A percentile compares a stretch with the other conserved stretches of the same genome.
Evolutionary conservation across 1,140 invertebrate species (phyloP).

Genomic region (Odontomachus brunneus): DNA sequence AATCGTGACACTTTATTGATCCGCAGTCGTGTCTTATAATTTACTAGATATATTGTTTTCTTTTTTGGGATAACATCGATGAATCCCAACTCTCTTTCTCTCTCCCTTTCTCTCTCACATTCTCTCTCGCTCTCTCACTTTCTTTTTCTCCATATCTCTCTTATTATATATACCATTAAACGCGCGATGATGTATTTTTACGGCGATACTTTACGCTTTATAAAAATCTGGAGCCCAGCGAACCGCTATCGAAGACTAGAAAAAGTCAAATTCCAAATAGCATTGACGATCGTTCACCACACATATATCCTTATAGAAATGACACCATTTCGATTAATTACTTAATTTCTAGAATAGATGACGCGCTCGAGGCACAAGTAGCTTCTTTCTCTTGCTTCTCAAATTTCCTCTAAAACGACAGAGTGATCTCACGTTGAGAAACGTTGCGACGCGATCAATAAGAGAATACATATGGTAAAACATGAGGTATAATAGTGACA

Average conservation of each 20-base stretch:
- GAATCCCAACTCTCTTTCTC: conserved; percentile 7
- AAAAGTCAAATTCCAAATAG: conserved; percentile 61
- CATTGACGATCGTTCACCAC: conserved; percentile 62
- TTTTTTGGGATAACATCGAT: conserved; percentile 32
- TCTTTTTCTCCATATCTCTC: conserved; percentile 23
- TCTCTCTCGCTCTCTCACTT: neutral
- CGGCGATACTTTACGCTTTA: conserved; percentile 54
- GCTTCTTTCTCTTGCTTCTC: conserved; percentile 58
- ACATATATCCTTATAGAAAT: conserved; percentile 65
- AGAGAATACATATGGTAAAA: neutral
- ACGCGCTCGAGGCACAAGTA: conserved; percentile 71
- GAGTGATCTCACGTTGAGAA: conserved; percentile 35
- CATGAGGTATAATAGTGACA: neutral
- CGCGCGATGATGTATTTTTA: conserved; percentile 52
- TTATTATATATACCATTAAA: conserved; percentile 42
- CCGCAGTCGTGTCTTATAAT: conserved; percentile 18
- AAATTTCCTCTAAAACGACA: conserved; percentile 17
- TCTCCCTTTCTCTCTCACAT: neutral
- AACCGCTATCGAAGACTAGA: conserved; percentile 62
- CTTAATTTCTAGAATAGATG: conserved; percentile 68
- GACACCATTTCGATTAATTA: conserved; percentile 47
- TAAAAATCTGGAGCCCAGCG: conserved; percentile 58
- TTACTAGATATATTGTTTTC: conserved; percentile 35
- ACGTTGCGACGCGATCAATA: neutral
- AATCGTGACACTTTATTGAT: conserved; percentile 40